phyloP scores from a whole-genome alignment of 2,113 vertebrate genomes.

The Bufo gargarizans region DNA sequence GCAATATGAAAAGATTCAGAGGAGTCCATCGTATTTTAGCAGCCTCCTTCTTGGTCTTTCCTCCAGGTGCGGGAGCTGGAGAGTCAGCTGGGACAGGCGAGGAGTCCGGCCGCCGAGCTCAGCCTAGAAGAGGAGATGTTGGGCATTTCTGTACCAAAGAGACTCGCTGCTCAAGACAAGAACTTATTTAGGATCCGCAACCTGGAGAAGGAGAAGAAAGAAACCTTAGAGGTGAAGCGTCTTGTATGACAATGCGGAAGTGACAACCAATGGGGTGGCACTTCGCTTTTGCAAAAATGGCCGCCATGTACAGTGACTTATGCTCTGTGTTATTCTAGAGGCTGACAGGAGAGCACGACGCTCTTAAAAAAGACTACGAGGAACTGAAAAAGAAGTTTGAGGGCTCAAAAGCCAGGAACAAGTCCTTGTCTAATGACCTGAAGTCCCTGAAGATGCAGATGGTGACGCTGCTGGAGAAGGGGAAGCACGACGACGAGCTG shows the following conservation, averaged over 20 bases:
- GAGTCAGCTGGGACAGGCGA: slow-evolving; percentile 75
- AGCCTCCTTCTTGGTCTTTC: neutral
- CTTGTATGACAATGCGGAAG: neutral
- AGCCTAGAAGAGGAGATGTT: slow-evolving; percentile 68
- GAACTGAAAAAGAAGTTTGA: slow-evolving; percentile 82
- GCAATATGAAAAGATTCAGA: neutral
- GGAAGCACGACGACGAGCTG: slow-evolving; percentile 86
- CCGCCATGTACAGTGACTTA: neutral
- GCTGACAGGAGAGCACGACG: slow-evolving; percentile 72
- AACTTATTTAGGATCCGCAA: slow-evolving; percentile 81
- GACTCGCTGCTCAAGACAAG: slow-evolving; percentile 74
- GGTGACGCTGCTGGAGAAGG: slow-evolving; percentile 83
- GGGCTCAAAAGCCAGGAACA: slow-evolving; percentile 80
- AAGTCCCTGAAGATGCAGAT: slow-evolving; percentile 83
- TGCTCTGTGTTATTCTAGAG: slow-evolving; percentile 67
- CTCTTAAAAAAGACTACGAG: slow-evolving; percentile 77
- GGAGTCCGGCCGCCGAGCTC: slow-evolving; percentile 62
- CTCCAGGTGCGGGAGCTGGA: slow-evolving; percentile 88
- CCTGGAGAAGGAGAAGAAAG: slow-evolving; percentile 86
- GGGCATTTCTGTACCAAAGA: slow-evolving; percentile 64
- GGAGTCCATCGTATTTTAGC: neutral
- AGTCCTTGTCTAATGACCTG: slow-evolving; percentile 77
- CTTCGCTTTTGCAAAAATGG: too few species aligned
- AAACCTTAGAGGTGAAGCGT: slow-evolving; percentile 78
- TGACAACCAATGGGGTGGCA: too few species aligned